Evolutionary conservation across 2,797 vertebrate species (phyloP), one percentile per base, ranked within the genome.

Genomic region (Rhinophrynus dorsalis): DNA sequence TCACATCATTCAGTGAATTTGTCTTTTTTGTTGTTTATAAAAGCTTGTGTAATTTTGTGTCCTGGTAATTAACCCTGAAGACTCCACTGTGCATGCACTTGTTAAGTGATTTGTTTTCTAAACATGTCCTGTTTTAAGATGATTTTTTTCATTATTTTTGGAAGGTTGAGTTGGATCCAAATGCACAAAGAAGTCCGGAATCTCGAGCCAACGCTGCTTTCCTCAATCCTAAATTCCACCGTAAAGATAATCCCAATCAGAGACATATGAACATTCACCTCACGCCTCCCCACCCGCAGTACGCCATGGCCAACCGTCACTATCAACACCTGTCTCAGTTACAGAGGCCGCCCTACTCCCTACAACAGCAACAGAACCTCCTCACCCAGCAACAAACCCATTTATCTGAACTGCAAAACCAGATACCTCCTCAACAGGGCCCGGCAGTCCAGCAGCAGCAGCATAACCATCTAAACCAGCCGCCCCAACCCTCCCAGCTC

Each of bases 181-280:
- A 80, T 74, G 83, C 89, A 57, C 94, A 94, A 80, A 91, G 95
- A 84, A 92, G 90, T 83, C 92, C 95, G 0, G 97, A 99, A 74
- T 86, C 92, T 0, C 94, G 96, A 61, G 84, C 91, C 11, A 70
- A 84, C 10, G 63, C 92, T 24, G 86, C 85, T 75, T 97, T 94
- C 82, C 87, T 95, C 29, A 91, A 83, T 10, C 74, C 91, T 30
- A 88, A 96, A 78, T 95, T 96, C 76, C 93, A 96, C 40, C 94
- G 96, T 77, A 99, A 98, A 85, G 96, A 99, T 74, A 92, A 88
- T 68, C 85, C 94, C 35, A 80, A 87, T 75, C 93, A 95, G 77
- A 92, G 96, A 84, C 88, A 93, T 74, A 84, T 96, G 72, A 94
- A 90, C 81, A 94, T 94, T 48, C 96, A 96, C 77, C 88, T 98